Conservation (phyloP, 2,797 vertebrate species). For the Danio tinwini region DNA sequence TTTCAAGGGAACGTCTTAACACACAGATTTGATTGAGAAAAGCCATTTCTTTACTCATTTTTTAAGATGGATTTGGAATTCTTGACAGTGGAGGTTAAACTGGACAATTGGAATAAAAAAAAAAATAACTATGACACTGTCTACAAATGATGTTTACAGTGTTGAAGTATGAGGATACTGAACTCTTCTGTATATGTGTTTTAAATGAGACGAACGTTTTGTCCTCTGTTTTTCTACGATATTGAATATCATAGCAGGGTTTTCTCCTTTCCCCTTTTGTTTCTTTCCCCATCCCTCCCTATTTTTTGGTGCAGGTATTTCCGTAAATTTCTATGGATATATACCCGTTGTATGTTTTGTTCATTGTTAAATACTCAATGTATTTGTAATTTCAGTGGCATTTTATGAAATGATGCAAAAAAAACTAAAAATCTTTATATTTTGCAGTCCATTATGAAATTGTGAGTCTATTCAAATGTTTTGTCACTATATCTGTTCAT, state of each 20-base stretch:
- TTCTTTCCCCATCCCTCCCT: slow-evolving; percentile 80
- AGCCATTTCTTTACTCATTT: slow-evolving; percentile 50
- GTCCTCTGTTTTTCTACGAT: slow-evolving; percentile 86
- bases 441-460: slow-evolving; percentile 89
- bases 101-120: slow-evolving; percentile 80
- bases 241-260: slow-evolving; percentile 90
- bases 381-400: slow-evolving; percentile 96
- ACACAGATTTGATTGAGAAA: slow-evolving; percentile 47
- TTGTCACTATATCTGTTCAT: slow-evolving; percentile 89
- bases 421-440: slow-evolving; percentile 73
- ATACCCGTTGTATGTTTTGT: slow-evolving; percentile 75
- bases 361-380: slow-evolving; percentile 92
- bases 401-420: slow-evolving; percentile 90
- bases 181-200: slow-evolving; percentile 97
- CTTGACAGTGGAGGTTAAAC: slow-evolving; percentile 46
- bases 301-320: slow-evolving; percentile 91
- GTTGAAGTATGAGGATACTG: slow-evolving; percentile 96
- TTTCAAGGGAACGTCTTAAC: slow-evolving; percentile 41
- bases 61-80: slow-evolving; percentile 29
- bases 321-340: slow-evolving; percentile 80
- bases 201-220: slow-evolving; percentile 86
- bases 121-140: slow-evolving; percentile 88
- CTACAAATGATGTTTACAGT: slow-evolving; percentile 99
- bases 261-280: slow-evolving; percentile 84
- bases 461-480: slow-evolving; percentile 89